Conservation (phyloP, 53 echinoderm and acorn worm species). For the Crossaster papposus region DNA sequence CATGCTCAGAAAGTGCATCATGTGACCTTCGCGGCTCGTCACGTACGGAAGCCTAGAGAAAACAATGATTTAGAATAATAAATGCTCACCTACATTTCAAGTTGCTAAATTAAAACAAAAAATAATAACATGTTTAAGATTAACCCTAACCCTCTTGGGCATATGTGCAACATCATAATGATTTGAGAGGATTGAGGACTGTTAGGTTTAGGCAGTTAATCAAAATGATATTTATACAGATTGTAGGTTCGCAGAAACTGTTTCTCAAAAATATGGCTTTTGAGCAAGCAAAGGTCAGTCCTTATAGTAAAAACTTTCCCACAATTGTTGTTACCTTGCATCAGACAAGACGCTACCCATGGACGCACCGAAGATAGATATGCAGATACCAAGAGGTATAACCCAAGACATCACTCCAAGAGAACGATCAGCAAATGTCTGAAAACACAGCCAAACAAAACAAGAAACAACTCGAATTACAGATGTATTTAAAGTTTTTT, state of each 20-base stretch:
- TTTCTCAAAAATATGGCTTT: no score
- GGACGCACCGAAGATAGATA: slow-evolving; percentile 28
- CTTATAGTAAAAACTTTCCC: background rate
- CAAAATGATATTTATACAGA: no score
- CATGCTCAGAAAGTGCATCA: slow-evolving; percentile 40
- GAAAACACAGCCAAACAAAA: background rate
- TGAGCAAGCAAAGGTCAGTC: background rate
- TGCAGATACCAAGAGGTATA: slow-evolving; percentile 26
- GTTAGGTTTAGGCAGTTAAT: no score
- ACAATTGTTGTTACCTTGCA: slow-evolving; percentile 20
- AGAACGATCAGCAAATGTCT: slow-evolving; percentile 33
- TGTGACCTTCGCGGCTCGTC: slow-evolving; percentile 49
- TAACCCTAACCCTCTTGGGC: no score
- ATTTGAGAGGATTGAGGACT: no score
- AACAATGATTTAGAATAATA: background rate
- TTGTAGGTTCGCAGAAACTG: no score
- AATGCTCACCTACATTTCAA: no score
- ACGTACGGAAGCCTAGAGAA: slow-evolving; percentile 23
- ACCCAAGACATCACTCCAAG: slow-evolving; percentile 46
- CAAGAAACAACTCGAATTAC: background rate
- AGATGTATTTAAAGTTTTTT: background rate
- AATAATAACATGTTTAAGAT: no score
- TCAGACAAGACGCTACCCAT: slow-evolving; percentile 21
- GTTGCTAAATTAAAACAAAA: background rate
- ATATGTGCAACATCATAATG: no score